These are phyloP conservation scores for Eledone cirrhosa DNA, from an alignment of 2,888 invertebrate genomes.

Conservation along the genomic window DNA sequence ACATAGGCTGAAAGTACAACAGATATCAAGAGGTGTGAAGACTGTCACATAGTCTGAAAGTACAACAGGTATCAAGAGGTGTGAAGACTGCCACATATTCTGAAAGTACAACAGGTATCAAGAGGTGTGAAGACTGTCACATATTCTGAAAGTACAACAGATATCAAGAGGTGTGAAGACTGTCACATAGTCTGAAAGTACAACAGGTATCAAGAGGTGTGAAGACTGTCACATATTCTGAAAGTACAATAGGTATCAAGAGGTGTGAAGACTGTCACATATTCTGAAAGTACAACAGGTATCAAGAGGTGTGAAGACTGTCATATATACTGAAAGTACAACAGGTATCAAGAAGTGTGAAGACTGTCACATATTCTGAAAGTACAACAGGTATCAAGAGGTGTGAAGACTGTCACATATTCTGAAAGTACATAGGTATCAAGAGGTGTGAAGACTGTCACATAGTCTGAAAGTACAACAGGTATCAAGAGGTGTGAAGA, in stretches of 20 bases:
- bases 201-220: slow-evolving; percentile 69
- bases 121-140: slow-evolving; percentile 84
- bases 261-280: slow-evolving; percentile 84
- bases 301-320: slow-evolving; percentile 76
- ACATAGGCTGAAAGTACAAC: slow-evolving; percentile 70
- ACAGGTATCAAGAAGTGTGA: slow-evolving; percentile 41
- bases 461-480: slow-evolving; percentile 70
- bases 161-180: slow-evolving; percentile 83
- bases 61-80: slow-evolving; percentile 67
- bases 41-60: slow-evolving; percentile 78
- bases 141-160: slow-evolving; percentile 67
- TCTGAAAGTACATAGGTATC: slow-evolving; percentile 37
- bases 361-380: slow-evolving; percentile 81
- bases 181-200: slow-evolving; percentile 77
- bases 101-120: slow-evolving; percentile 29
- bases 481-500: slow-evolving; percentile 73
- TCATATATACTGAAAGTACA: slow-evolving; percentile 75
- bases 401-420: slow-evolving; percentile 86
- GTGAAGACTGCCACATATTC: slow-evolving; percentile 83
- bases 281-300: slow-evolving; percentile 66
- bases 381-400: slow-evolving; percentile 50
- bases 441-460: slow-evolving; percentile 81
- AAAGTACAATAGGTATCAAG: neutral
- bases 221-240: slow-evolving; percentile 82
- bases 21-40: slow-evolving; percentile 82